These are phyloP conservation scores for Illadopsis cleaveri DNA, from an alignment of 2,113 vertebrate genomes.

Conservation along the genomic window DNA sequence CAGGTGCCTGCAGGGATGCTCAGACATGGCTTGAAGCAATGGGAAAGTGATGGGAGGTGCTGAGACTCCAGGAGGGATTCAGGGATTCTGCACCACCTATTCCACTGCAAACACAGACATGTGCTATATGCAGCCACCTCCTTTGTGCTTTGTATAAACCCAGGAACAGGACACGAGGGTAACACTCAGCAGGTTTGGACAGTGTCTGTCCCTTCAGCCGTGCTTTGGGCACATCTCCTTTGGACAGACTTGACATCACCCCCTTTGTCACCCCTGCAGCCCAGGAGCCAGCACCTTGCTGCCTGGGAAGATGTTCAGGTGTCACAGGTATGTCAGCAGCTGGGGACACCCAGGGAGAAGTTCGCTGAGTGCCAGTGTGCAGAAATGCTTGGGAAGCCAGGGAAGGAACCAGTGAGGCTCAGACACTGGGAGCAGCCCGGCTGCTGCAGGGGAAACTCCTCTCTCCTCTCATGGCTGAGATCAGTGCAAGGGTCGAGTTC, in stretches of 20 bases:
- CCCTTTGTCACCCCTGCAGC: not conserved
- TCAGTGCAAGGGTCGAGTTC: not conserved
- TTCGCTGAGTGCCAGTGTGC: not conserved
- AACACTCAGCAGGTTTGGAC: not conserved
- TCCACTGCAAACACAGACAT: not conserved
- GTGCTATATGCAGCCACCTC: not conserved
- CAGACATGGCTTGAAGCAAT: rapidly evolving
- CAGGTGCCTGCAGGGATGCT: not conserved
- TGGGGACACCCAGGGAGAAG: not conserved
- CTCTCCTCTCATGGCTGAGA: not conserved
- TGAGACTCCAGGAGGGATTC: not conserved
- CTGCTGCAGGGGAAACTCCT: not conserved
- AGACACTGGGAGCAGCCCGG: not conserved
- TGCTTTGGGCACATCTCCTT: not conserved
- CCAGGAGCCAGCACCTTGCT: not conserved
- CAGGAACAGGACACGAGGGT: not conserved
- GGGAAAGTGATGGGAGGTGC: not conserved
- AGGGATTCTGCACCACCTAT: not conserved
- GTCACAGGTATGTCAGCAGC: not conserved
- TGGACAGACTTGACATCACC: not conserved
- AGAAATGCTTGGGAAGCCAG: not conserved
- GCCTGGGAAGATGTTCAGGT: not conserved
- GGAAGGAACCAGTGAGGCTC: not conserved
- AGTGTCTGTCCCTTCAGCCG: not conserved
- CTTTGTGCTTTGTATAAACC: not conserved